Evolutionary conservation across 1,140 invertebrate genomes (phyloP), one percentile per base, ranked within the genome.

Genomic region (Epicauta chinensis): DNA sequence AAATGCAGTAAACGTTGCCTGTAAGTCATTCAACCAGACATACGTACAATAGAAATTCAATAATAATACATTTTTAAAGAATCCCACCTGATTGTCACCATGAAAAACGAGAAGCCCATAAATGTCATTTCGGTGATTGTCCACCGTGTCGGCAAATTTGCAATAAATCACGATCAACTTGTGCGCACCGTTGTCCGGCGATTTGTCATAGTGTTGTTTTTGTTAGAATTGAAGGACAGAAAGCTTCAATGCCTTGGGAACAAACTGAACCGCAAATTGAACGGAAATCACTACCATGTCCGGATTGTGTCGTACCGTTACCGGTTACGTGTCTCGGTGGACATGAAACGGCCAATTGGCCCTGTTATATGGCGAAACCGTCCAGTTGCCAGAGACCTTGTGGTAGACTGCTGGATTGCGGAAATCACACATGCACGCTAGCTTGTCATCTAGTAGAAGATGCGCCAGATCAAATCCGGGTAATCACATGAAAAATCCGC

Each of bases 91-190:
- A 85, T 37, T 95, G 93, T 68, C 82, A 91, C 59, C 90, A 94
- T 66, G 72, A 78, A 34, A 77, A 72, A 55, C 73, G 80, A 10
- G 76, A 86, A 49, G 77, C 77, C 9, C 93, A 97, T 69, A 76
- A 77, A 16, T 97, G 93, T 66, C 93, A 97, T 70, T 90, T 89
- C 69, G 89, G 87, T 0, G 76, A 82, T 9, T 97, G 93, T 72
- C 91, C 91, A 6, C 80, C 85, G 0, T 97, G 93, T 68, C 75
- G 73, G 31, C 82, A 87, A 62, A 71, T 81, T 11, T 96, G 93
- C 71, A 72, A 71, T 0, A 81, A 86, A 60, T 51, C 58, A 1
- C 65, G 76, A 9, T 64, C 73, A 16, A 66, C 60, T n/a, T 97
- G 93, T 74, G 73, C 73, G 0, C 93, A 97, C 70, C 65, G 70